These are phyloP conservation scores for Rhopalosiphum nymphaeae DNA, from an alignment of 2,888 invertebrate genomes.

Conservation along the genomic window DNA sequence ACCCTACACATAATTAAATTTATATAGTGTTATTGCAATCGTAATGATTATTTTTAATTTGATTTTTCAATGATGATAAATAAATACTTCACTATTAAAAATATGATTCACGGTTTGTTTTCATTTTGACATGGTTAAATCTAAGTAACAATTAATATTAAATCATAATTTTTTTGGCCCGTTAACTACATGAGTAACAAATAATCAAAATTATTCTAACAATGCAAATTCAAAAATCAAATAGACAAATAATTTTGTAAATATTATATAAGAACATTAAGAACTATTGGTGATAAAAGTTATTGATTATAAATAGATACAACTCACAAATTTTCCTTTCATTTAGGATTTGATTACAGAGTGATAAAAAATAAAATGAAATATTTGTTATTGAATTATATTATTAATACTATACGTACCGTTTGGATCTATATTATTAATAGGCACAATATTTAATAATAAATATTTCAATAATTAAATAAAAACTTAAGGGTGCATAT, in stretches of 20 bases:
- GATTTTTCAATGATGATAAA: neutral
- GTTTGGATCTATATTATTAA: neutral
- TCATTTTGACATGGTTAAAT: neutral
- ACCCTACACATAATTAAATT: neutral
- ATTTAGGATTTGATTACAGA: neutral
- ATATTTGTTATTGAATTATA: neutral
- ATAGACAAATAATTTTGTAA: neutral
- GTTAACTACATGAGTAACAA: neutral
- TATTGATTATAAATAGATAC: neutral
- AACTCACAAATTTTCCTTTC: neutral
- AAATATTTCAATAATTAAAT: neutral
- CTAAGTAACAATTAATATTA: neutral
- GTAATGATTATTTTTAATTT: neutral
- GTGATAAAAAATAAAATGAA: neutral
- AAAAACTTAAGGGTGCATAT: neutral
- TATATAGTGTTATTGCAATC: neutral
- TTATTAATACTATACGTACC: neutral
- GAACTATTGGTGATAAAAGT: neutral
- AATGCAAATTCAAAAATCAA: neutral
- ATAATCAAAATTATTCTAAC: neutral
- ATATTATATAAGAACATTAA: neutral
- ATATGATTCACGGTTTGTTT: neutral
- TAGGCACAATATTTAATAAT: neutral
- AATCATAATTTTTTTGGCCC: neutral
- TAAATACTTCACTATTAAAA: neutral